Conservation (phyloP, 30 jellyfish, hydroid and myxozoan genomes). For the Euphysa ruthae region DNA sequence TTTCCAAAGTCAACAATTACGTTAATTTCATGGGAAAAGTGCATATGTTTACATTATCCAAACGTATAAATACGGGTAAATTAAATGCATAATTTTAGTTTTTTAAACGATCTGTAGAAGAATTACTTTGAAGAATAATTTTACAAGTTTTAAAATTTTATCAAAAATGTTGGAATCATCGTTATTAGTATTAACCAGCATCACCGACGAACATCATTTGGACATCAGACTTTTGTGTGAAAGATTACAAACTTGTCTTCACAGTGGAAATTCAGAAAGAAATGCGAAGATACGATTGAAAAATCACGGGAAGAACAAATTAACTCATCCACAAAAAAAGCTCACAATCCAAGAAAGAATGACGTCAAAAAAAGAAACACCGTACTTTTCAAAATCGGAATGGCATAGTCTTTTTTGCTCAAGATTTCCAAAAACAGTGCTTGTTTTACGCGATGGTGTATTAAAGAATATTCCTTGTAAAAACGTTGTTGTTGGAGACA, state of each 20-base stretch:
- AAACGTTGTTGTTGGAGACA: slow-evolving; percentile 12
- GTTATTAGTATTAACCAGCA: too few species aligned
- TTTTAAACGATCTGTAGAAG: too few species aligned
- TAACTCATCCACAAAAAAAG: neutral
- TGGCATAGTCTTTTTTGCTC: slow-evolving; percentile 11
- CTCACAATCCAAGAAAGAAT: neutral
- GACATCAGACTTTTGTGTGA: neutral
- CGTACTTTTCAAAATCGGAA: slow-evolving; percentile 17
- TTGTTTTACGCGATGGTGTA: slow-evolving; percentile 16
- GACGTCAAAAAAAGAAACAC: neutral
- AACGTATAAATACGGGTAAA: too few species aligned
- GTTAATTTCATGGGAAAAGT: too few species aligned
- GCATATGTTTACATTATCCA: too few species aligned
- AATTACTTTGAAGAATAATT: too few species aligned
- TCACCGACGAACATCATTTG: slow-evolving; percentile 9
- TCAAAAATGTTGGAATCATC: too few species aligned
- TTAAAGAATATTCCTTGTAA: neutral
- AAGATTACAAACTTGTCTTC: neutral
- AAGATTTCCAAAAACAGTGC: slow-evolving; percentile 3
- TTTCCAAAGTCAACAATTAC: too few species aligned
- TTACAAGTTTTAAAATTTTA: too few species aligned
- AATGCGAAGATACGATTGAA: neutral
- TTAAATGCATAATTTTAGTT: too few species aligned
- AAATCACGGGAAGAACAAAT: slow-evolving; percentile 7
- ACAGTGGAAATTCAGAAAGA: slow-evolving; percentile 2